phyloP scores from a whole-genome alignment of 2,113 vertebrate genomes.

The Turdus rufiventris region DNA sequence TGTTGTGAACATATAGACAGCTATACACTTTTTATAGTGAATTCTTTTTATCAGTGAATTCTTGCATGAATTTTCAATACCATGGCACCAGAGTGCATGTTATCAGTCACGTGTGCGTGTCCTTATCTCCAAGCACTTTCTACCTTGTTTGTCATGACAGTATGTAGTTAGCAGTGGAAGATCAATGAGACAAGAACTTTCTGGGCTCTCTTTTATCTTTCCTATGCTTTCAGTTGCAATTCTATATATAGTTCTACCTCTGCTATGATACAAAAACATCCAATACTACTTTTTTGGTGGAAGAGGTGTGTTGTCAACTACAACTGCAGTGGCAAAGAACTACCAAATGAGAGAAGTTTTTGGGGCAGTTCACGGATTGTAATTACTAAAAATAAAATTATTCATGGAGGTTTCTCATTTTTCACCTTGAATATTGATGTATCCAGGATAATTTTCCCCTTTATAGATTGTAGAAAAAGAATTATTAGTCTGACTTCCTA shows the following conservation, averaged over 20 bases:
- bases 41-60: not conserved
- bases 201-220: not conserved
- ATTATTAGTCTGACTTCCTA: not conserved
- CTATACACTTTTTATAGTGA: no score
- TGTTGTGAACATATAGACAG: not conserved
- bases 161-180: not conserved
- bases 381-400: not conserved
- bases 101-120: rapidly evolving
- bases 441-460: not conserved
- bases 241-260: not conserved
- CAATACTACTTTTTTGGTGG: not conserved
- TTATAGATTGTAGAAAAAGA: not conserved
- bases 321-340: not conserved
- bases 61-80: not conserved
- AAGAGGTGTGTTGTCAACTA: not conserved
- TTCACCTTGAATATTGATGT: not conserved
- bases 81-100: not conserved
- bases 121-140: not conserved
- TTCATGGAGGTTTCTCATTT: not conserved
- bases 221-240: not conserved
- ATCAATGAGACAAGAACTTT: not conserved
- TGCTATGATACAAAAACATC: not conserved
- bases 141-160: not conserved
- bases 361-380: not conserved
- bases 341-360: not conserved